Base-by-base conservation (phyloP, 1,140 invertebrate species). In the Nixonia krombeini region DNA sequence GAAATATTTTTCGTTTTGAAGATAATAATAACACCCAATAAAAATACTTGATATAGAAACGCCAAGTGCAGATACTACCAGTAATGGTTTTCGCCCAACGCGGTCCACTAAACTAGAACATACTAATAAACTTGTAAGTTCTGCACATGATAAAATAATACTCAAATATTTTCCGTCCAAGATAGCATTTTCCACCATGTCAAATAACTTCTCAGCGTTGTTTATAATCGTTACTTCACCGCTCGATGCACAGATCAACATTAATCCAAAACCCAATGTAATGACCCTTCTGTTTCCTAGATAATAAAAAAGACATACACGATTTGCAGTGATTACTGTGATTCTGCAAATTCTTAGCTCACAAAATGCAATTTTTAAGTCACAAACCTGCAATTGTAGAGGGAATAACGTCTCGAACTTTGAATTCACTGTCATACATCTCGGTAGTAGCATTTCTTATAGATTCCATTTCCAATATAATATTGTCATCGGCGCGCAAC, bases 71-170 rank as follows among this genome's bases (percentile, higher is more conserved):
- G 33, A 35, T 13, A 35, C 33, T 12, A 35, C 10, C 5, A 35
- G 12, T 6, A 35, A 13, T 13, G 59, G 45, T 28, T 21, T 56
- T 3, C 51, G 26, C 6, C 59, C 59, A 8, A 49, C n/a, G 18
- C 10, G 16, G 28, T 56, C 51, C 4, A 49, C 26, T 9, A 35
- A 35, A 35, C 4, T 13, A 1, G 12, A 35, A 12, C 33, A 35
- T 35, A 35, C 12, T 4, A 35, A 13, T 35, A 35, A 35, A 40
- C 37, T 18, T 4, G 18, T 17, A 13, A 40, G 33, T 7, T 35
- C 33, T 13, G 12, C 10, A 13, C 2, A 35, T 13, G 12, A 35
- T 13, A 35, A 35, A 13, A 35, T 35, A n/a, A 55, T 33, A 13
- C 12, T 41, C 6, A 25, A 8, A 9, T 63, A 29, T 1, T 6